These are phyloP conservation scores for Ceyx erithaca DNA, from an alignment of 2,797 vertebrate species.

Conservation along the genomic window DNA sequence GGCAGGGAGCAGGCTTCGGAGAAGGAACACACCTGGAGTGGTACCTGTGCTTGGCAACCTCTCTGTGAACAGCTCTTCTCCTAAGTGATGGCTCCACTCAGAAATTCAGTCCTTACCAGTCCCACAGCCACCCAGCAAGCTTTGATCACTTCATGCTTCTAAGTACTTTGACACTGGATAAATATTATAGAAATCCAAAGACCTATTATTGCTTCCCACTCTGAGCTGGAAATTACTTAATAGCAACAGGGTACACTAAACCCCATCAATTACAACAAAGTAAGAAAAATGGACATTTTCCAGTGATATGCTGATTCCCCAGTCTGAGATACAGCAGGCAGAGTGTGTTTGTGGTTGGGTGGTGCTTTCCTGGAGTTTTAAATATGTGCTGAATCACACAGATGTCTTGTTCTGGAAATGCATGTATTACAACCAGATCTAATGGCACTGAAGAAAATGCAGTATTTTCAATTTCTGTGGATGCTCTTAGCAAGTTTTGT, in stretches of 20 bases:
- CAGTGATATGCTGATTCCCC: not conserved
- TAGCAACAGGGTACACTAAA: not conserved
- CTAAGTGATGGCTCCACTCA: not conserved
- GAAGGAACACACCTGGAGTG: constrained; percentile 35
- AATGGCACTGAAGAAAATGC: not conserved
- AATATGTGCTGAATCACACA: not conserved
- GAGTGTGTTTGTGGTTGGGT: not conserved
- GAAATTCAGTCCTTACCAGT: not conserved
- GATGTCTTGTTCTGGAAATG: not conserved
- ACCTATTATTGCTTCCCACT: not conserved
- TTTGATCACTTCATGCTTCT: constrained; percentile 31
- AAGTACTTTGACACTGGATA: not conserved
- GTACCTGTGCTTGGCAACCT: not conserved
- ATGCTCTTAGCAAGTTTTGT: not conserved
- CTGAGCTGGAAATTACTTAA: not conserved
- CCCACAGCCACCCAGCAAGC: not conserved
- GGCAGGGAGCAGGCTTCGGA: not conserved
- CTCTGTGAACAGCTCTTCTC: constrained; percentile 1
- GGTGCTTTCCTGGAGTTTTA: not conserved
- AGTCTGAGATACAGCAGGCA: not conserved
- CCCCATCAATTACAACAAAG: not conserved
- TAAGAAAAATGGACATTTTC: not conserved
- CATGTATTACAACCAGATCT: not conserved
- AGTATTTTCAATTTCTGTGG: not conserved
- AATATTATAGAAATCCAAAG: not conserved